Conservation (phyloP, 2,113 vertebrate genomes). For the Alouatta palliata region DNA sequence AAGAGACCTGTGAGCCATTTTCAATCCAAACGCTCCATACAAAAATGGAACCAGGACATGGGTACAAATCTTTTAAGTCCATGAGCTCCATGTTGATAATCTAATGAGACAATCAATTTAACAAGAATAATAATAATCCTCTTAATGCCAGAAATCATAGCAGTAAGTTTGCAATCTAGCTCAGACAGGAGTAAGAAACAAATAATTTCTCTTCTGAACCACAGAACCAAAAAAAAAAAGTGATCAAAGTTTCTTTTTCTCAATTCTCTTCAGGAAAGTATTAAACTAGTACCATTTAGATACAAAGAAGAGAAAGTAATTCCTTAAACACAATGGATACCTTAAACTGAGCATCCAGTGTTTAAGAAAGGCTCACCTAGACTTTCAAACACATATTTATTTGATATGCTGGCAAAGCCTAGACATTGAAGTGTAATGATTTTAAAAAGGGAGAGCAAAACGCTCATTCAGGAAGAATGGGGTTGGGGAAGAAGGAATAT, state of each 20-base stretch:
- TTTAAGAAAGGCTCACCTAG: not conserved
- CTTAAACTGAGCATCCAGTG: not conserved
- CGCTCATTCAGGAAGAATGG: not conserved
- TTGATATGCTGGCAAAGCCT: not conserved
- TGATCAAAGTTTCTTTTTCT: not conserved
- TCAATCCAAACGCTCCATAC: not conserved
- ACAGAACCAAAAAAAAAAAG: not conserved
- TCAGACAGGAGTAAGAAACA: not conserved
- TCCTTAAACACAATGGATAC: not conserved
- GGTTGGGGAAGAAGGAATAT: not conserved
- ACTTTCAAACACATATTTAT: not conserved
- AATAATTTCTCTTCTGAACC: not conserved
- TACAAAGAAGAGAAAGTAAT: not conserved
- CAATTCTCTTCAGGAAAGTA: conserved; percentile 6
- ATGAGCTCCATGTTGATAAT: not conserved
- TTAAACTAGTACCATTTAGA: not conserved
- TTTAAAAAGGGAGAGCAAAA: not conserved
- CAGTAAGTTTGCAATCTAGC: not conserved
- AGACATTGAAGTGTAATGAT: not conserved
- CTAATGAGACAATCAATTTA: not conserved
- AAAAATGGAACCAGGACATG: not conserved
- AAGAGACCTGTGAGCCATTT: not conserved
- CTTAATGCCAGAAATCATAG: not conserved
- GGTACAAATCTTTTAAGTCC: not conserved
- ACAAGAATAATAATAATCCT: not conserved